A percentile compares a stretch with the other conserved stretches of the same genome.
phyloP scores from a whole-genome alignment of 2,113 vertebrate genomes.

The Prochilodus magdalenae region DNA sequence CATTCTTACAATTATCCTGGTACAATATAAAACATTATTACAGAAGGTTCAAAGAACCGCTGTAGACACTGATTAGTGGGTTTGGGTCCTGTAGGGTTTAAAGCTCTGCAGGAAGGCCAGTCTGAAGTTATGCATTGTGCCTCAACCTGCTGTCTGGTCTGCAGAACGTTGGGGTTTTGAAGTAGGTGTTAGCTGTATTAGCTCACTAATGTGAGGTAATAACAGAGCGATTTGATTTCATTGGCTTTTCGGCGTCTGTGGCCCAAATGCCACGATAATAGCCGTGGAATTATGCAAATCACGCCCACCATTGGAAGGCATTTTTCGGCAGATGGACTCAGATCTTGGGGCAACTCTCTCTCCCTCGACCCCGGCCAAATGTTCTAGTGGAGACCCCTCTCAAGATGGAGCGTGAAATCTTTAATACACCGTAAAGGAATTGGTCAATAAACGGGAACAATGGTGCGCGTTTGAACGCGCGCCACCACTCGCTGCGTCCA shows the following conservation, averaged over 20 bases:
- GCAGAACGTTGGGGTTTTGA: neutral
- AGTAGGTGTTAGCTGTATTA: neutral
- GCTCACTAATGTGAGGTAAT: neutral
- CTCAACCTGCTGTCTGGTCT: neutral
- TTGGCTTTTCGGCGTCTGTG: conserved; percentile 20
- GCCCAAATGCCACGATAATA: conserved; percentile 42
- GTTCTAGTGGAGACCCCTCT: conserved; percentile 58
- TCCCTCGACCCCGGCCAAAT: conserved; percentile 79
- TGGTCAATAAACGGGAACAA: conserved; percentile 78
- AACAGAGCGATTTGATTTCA: conserved; percentile 2
- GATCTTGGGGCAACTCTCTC: conserved; percentile 75
- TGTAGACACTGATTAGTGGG: too few species aligned
- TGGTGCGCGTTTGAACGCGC: conserved; percentile 87
- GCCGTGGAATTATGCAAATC: conserved; percentile 62
- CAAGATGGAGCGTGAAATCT: conserved; percentile 78
- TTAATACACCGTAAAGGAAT: conserved; percentile 86
- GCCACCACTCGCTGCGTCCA: conserved; percentile 77
- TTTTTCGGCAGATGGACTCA: conserved; percentile 87
- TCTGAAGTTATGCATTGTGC: too few species aligned
- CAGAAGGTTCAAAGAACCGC: too few species aligned
- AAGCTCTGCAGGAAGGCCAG: too few species aligned
- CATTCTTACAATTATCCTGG: too few species aligned
- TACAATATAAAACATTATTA: too few species aligned
- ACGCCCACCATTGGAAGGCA: conserved; percentile 59
- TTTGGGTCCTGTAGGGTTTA: too few species aligned